Evolutionary conservation across 2,888 invertebrate genomes (phyloP).

Genomic region (Amphimallon solstitiale): DNA sequence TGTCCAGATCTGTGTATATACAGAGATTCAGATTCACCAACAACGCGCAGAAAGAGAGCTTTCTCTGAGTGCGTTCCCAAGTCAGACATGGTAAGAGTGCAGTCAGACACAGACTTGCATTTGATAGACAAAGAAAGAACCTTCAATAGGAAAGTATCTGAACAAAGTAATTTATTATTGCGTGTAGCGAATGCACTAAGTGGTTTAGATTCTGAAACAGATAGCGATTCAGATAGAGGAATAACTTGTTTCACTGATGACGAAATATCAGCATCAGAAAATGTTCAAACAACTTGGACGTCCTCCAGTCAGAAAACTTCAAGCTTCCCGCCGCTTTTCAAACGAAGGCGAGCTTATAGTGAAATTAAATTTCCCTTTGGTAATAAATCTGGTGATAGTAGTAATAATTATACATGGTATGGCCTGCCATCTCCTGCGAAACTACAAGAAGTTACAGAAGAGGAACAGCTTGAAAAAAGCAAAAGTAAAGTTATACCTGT

Average conservation of each 20-base stretch:
- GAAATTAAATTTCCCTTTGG: constrained; percentile 63
- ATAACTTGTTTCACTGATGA: constrained; percentile 78
- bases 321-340: constrained; percentile 58
- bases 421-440: constrained; percentile 72
- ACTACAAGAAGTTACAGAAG: constrained; percentile 64
- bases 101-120: constrained; percentile 82
- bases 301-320: constrained; percentile 56
- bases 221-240: constrained; percentile 63
- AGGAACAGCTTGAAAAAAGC: constrained; percentile 47
- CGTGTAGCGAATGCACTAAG: constrained; percentile 83
- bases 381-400: constrained; percentile 58
- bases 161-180: constrained; percentile 79
- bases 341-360: constrained; percentile 72
- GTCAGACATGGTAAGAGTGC: constrained; percentile 67
- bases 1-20: constrained; percentile 77
- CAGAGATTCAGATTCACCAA: constrained; percentile 61
- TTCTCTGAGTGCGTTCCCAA: constrained; percentile 69
- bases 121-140: constrained; percentile 83
- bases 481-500: constrained; percentile 43
- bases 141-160: constrained; percentile 74
- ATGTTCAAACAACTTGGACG: constrained; percentile 65
- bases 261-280: constrained; percentile 77
- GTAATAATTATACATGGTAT: constrained; percentile 71
- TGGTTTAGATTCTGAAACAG: constrained; percentile 65
- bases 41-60: constrained; percentile 66